These are phyloP conservation scores for Scleropages formosus DNA, from an alignment of 2,797 vertebrate genomes.

Conservation along the genomic window DNA sequence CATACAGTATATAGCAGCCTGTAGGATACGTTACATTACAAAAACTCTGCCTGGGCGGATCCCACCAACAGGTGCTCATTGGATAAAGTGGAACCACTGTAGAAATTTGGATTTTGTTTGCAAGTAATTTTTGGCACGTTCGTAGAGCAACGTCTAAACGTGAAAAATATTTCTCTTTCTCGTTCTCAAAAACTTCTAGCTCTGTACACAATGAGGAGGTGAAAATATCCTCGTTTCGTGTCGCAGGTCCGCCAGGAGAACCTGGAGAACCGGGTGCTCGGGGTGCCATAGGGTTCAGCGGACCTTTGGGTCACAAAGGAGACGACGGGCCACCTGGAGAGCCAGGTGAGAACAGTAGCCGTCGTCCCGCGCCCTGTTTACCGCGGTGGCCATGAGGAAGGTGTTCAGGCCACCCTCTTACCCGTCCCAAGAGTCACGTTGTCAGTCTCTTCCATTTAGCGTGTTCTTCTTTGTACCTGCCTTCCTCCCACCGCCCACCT, in stretches of 20 bases:
- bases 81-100: too few relatives aligned
- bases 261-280: constrained; percentile 68
- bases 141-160: background rate
- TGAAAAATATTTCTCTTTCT: background rate
- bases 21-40: too few relatives aligned
- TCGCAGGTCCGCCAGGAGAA: constrained; percentile 65
- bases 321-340: constrained; percentile 76
- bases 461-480: background rate
- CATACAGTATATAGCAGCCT: too few relatives aligned
- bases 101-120: background rate
- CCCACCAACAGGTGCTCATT: too few relatives aligned
- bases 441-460: too few relatives aligned
- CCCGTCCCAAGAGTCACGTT: too few relatives aligned
- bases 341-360: constrained; percentile 63
- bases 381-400: too few relatives aligned
- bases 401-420: too few relatives aligned
- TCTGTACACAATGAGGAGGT: background rate
- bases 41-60: too few relatives aligned
- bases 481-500: background rate
- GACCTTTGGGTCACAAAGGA: constrained; percentile 75
- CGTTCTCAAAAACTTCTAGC: too few relatives aligned
- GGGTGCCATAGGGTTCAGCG: constrained; percentile 78
- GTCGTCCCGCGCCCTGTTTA: too few relatives aligned
- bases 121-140: background rate
- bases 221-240: background rate